A percentile compares a stretch with the other conserved stretches of the same genome.
These are phyloP conservation scores for Chaetodon trifascialis DNA, from an alignment of 2,113 vertebrate genomes.

Conservation along the genomic window DNA sequence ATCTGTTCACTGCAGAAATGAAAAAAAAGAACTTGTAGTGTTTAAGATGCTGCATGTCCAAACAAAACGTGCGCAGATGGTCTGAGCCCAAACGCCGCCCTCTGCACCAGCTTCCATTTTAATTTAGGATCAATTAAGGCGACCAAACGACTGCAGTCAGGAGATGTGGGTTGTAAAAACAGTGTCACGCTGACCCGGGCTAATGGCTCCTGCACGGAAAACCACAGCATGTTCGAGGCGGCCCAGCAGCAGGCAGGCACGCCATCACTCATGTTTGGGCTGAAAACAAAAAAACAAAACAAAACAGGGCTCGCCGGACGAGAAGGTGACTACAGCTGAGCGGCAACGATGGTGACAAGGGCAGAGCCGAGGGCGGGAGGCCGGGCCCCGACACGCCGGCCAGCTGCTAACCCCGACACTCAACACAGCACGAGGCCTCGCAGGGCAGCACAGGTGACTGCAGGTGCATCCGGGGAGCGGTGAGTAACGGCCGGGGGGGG, in stretches of 20 bases:
- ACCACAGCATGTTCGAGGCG: constrained; percentile 26
- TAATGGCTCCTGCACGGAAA: constrained; percentile 24
- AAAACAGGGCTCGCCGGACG: constrained; percentile 29
- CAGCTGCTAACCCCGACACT: constrained; percentile 53
- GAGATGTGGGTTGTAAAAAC: background rate
- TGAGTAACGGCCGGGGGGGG: constrained; percentile 57
- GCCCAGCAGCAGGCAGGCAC: constrained; percentile 36
- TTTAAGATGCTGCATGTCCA: background rate
- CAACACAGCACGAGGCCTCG: constrained; percentile 3
- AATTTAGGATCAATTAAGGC: constrained; percentile 12
- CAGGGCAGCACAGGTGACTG: constrained; percentile 48
- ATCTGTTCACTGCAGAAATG: too few species aligned
- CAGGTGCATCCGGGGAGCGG: constrained; percentile 35
- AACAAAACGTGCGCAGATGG: background rate
- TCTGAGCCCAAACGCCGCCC: background rate
- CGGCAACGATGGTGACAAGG: constrained; percentile 36
- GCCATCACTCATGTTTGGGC: constrained; percentile 45
- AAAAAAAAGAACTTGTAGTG: background rate
- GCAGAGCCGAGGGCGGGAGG: constrained; percentile 34
- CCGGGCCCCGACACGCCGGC: constrained; percentile 22
- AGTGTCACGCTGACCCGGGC: background rate
- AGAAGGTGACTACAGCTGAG: constrained; percentile 49
- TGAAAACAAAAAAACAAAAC: constrained; percentile 2
- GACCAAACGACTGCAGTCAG: constrained; percentile 9
- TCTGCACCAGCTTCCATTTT: constrained; percentile 6